phyloP scores from a whole-genome alignment of 53 echinoderm and acorn worm species.

The Actinopyga echinites region DNA sequence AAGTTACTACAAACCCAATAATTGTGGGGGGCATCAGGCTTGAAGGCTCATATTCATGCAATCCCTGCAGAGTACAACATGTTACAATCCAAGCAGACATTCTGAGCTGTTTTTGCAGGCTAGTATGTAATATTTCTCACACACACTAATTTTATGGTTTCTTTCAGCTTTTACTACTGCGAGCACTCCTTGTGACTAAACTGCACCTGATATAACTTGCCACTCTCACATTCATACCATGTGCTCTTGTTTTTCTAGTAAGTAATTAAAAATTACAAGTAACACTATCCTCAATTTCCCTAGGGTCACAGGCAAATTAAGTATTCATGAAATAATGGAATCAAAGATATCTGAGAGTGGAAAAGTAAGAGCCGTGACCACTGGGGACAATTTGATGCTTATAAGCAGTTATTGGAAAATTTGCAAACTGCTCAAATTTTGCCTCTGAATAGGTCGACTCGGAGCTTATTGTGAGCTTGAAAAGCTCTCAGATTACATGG shows the following conservation, averaged over 20 bases:
- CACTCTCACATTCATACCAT: conserved; percentile 13
- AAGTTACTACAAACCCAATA: too few species aligned
- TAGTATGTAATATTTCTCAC: too few species aligned
- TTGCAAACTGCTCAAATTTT: conserved; percentile 32
- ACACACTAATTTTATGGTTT: too few species aligned
- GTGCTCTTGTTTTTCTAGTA: conserved; percentile 21
- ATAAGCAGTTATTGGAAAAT: conserved; percentile 40
- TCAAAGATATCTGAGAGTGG: conserved; percentile 23
- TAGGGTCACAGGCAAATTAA: conserved; percentile 33
- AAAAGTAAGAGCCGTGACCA: conserved; percentile 10
- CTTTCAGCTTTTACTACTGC: too few species aligned
- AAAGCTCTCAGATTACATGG: conserved; percentile 20
- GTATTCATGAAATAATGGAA: conserved; percentile 42
- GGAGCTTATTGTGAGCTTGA: conserved; percentile 1
- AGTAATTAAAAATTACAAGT: conserved; percentile 38
- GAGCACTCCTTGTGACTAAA: too few species aligned
- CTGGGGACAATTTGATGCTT: conserved; percentile 34
- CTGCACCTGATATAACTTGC: too few species aligned
- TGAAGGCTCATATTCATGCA: too few species aligned
- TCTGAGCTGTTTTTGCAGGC: too few species aligned
- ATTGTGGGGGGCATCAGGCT: too few species aligned
- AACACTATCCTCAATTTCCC: conserved; percentile 36
- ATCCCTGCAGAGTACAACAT: too few species aligned
- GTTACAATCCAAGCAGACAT: too few species aligned
- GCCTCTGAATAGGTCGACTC: background rate